These are phyloP conservation scores for Athene cunicularia DNA, from an alignment of 2,113 vertebrate species.

Conservation along the genomic window DNA sequence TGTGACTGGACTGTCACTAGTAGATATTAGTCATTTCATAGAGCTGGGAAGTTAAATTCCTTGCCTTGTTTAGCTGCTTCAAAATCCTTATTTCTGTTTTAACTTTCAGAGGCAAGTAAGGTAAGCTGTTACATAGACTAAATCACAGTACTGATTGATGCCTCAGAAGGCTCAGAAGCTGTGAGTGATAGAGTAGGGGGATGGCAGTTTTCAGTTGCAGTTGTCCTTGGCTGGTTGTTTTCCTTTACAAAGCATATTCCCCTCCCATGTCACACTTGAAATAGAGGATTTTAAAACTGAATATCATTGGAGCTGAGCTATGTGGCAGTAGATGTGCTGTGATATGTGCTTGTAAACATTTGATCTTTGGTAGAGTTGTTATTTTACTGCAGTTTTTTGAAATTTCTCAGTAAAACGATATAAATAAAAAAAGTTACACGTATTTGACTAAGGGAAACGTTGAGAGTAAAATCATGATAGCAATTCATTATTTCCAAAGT, in stretches of 20 bases:
- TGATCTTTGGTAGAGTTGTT: background rate
- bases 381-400: background rate
- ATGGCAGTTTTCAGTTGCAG: background rate
- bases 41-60: background rate
- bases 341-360: background rate
- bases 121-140: background rate
- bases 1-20: background rate
- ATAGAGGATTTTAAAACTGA: background rate
- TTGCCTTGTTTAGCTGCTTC: background rate
- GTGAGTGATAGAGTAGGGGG: background rate
- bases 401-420: background rate
- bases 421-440: background rate
- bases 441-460: background rate
- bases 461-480: background rate
- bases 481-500: background rate
- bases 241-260: background rate
- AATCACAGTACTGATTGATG: background rate
- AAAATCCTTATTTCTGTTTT: background rate
- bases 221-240: background rate
- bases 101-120: background rate
- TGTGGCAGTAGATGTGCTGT: background rate
- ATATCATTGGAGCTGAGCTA: background rate
- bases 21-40: background rate
- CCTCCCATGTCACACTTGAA: background rate
- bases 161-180: background rate